These are phyloP conservation scores for Volucella inflata DNA, from an alignment of 2,888 invertebrate genomes.

Conservation along the genomic window DNA sequence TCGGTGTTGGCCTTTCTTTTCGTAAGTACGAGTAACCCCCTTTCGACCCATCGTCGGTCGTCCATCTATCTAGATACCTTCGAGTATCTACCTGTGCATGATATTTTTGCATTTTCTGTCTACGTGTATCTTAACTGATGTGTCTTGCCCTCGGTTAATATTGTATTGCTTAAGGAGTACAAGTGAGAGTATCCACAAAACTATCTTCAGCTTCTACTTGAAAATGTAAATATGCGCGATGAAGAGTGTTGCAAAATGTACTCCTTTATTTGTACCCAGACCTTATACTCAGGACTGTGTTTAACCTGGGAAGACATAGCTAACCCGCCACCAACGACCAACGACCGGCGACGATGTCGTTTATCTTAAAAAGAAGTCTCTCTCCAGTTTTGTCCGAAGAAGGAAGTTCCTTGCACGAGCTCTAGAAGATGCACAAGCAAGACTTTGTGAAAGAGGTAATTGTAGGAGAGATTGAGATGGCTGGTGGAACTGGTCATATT, in stretches of 20 bases:
- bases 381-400: slow-evolving; percentile 24
- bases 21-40: neutral
- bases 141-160: slow-evolving; percentile 71
- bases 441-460: slow-evolving; percentile 55
- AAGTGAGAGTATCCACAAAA: slow-evolving; percentile 50
- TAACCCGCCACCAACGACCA: slow-evolving; percentile 39
- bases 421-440: slow-evolving; percentile 38
- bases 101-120: slow-evolving; percentile 30
- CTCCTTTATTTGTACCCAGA: slow-evolving; percentile 6
- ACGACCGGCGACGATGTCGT: slow-evolving; percentile 64
- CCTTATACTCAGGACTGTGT: slow-evolving; percentile 35
- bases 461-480: slow-evolving; percentile 44
- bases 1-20: slow-evolving; percentile 17
- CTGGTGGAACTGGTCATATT: slow-evolving; percentile 66
- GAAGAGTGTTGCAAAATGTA: slow-evolving; percentile 62
- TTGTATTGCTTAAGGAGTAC: slow-evolving; percentile 35
- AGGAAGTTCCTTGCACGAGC: slow-evolving; percentile 52
- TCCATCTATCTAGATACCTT: too few species aligned
- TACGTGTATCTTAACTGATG: slow-evolving; percentile 59
- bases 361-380: slow-evolving; percentile 57
- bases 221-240: slow-evolving; percentile 72
- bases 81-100: neutral
- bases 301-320: slow-evolving; percentile 26
- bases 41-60: slow-evolving; percentile 7
- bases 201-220: slow-evolving; percentile 68